Conservation (phyloP, 1,140 invertebrate species). For the Eurosta solidaginis region DNA sequence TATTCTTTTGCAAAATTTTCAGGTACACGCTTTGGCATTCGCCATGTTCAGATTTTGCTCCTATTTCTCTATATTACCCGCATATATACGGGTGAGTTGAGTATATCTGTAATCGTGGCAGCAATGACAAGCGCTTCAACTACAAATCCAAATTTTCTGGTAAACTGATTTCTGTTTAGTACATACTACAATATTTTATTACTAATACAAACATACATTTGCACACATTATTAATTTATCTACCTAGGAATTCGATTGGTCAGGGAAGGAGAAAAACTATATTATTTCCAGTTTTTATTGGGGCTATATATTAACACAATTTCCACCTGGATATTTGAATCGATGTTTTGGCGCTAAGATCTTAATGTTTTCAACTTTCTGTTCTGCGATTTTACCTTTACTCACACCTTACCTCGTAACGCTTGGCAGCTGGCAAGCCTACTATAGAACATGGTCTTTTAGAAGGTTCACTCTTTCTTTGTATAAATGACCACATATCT, state of each 20-base stretch:
- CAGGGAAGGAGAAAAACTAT: conserved; percentile 60
- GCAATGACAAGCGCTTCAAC: conserved; percentile 51
- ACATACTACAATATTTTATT: neutral
- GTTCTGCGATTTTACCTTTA: conserved; percentile 59
- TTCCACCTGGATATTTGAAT: conserved; percentile 72
- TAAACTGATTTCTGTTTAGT: conserved; percentile 31
- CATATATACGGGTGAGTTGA: conserved; percentile 49
- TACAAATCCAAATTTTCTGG: conserved; percentile 48
- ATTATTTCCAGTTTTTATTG: conserved; percentile 73
- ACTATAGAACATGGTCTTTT: conserved; percentile 75
- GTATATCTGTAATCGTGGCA: conserved; percentile 50
- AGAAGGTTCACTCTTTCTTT: conserved; percentile 80
- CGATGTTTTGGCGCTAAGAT: conserved; percentile 69
- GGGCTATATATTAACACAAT: conserved; percentile 64
- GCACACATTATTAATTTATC: conserved; percentile 66
- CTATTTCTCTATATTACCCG: conserved; percentile 50
- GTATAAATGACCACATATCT: conserved; percentile 67
- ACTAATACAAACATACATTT: neutral
- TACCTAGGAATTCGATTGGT: conserved; percentile 61
- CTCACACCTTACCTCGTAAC: conserved; percentile 57
- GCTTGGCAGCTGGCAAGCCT: conserved; percentile 65
- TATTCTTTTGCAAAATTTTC: neutral
- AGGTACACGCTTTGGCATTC: conserved; percentile 49
- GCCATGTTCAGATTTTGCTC: conserved; percentile 48
- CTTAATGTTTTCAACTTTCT: conserved; percentile 67